phyloP scores from a whole-genome alignment of 2,797 vertebrate genomes.

The Nothura maculosa region DNA sequence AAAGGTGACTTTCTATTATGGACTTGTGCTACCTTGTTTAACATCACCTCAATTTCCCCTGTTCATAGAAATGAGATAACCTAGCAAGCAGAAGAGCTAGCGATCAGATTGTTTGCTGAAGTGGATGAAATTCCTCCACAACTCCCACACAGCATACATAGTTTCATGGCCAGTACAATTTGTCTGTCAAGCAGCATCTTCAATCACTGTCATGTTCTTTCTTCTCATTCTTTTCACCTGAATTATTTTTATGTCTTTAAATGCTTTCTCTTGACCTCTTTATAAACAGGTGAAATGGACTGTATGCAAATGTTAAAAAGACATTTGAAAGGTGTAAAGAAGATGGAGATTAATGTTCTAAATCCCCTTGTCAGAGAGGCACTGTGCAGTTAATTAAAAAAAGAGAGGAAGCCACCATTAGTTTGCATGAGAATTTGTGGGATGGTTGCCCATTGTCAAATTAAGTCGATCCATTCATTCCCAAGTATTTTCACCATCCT shows the following conservation, averaged over 20 bases:
- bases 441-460: constrained; percentile 80
- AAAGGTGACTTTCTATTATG: background rate
- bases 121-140: background rate
- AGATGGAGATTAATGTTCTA: constrained; percentile 66
- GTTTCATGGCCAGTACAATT: background rate
- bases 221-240: background rate
- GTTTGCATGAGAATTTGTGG: constrained; percentile 80
- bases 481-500: constrained; percentile 77
- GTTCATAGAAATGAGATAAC: background rate
- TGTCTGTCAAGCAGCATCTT: background rate
- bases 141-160: background rate
- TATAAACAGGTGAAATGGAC: background rate
- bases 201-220: background rate
- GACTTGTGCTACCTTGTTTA: background rate
- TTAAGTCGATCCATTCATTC: constrained; percentile 82
- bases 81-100: background rate
- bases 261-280: background rate
- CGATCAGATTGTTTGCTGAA: background rate
- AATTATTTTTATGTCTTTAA: background rate
- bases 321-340: constrained; percentile 67
- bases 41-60: background rate
- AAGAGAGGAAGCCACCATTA: constrained; percentile 64
- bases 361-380: constrained; percentile 66
- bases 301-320: constrained; percentile 55
- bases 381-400: constrained; percentile 57